A percentile compares a stretch with the other conserved stretches of the same genome.
These are phyloP conservation scores for Azorinus chamasolen DNA, from an alignment of 2,888 invertebrate species.

Conservation along the genomic window DNA sequence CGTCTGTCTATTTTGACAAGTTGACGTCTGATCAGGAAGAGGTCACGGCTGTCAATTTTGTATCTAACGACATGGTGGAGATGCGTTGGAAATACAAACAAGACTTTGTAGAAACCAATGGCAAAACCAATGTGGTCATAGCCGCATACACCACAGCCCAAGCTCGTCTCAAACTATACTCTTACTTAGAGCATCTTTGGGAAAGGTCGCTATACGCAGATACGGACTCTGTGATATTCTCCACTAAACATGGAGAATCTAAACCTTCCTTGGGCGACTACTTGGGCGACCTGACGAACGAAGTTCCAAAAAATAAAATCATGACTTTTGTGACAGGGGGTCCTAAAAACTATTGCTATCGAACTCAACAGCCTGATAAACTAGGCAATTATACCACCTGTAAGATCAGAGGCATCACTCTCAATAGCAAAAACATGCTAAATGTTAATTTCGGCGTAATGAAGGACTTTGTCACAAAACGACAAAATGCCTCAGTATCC, in stretches of 20 bases:
- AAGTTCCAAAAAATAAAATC: conserved; percentile 67
- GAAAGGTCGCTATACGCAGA: background rate
- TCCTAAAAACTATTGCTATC: conserved; percentile 83
- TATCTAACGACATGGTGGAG: conserved; percentile 36
- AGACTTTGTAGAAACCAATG: background rate
- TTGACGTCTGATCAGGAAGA: conserved; percentile 30
- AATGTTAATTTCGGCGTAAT: conserved; percentile 65
- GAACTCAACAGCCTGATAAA: conserved; percentile 23
- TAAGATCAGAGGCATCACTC: conserved; percentile 72
- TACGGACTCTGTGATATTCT: conserved; percentile 46
- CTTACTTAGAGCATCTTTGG: background rate
- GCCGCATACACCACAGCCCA: conserved; percentile 4
- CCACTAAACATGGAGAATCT: conserved; percentile 18
- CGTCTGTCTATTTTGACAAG: conserved; percentile 13
- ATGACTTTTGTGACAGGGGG: conserved; percentile 81
- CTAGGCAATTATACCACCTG: conserved; percentile 60
- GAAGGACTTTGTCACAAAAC: conserved; percentile 25
- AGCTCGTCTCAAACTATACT: conserved; percentile 5
- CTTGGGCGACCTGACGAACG: conserved; percentile 84
- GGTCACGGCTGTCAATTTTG: conserved; percentile 34
- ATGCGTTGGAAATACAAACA: conserved; percentile 29
- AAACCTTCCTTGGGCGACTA: conserved; percentile 75
- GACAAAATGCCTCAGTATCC: background rate
- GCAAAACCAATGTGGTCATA: conserved; percentile 4
- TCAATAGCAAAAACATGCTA: conserved; percentile 60